Conservation (phyloP, 2,888 invertebrate species). For the Corythucha ciliata region DNA sequence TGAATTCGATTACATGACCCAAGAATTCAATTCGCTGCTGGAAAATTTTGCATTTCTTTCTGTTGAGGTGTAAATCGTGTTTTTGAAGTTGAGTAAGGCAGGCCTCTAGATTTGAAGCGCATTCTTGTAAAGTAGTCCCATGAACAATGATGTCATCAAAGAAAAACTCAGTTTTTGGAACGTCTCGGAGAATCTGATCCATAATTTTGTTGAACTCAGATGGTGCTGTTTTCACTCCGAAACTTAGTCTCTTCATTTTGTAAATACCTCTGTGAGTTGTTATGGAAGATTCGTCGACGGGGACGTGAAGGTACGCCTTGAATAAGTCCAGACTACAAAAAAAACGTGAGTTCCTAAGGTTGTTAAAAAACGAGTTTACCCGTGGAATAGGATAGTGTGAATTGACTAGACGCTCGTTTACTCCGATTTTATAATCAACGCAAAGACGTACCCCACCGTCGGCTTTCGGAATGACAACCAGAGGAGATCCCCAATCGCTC, state of each 20-base stretch:
- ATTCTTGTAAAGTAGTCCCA: conserved; percentile 25
- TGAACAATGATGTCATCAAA: conserved; percentile 31
- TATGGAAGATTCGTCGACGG: conserved; percentile 14
- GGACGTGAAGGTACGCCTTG: conserved; percentile 9
- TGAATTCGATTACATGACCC: no score
- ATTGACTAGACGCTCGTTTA: not conserved
- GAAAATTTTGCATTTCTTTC: conserved; percentile 17
- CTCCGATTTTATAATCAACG: conserved; percentile 5
- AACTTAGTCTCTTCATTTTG: conserved; percentile 1
- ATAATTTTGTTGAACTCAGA: conserved; percentile 23
- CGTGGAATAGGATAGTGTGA: conserved; percentile 1
- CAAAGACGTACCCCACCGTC: not conserved
- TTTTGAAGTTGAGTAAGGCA: not conserved
- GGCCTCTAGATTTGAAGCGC: not conserved
- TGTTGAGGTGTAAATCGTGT: not conserved
- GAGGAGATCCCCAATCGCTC: conserved; percentile 4
- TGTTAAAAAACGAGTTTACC: conserved; percentile 13
- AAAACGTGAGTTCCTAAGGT: not conserved
- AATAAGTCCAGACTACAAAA: conserved; percentile 16
- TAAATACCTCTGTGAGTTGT: conserved; percentile 6
- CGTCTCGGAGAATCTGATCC: conserved; percentile 8
- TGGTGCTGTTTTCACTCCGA: conserved; percentile 25
- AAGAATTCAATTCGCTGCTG: no score
- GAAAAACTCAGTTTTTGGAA: conserved; percentile 7
- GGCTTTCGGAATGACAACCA: not conserved